A percentile compares a stretch with the other conserved stretches of the same genome.
Conservation (phyloP, 2,797 vertebrate genomes). For the Pristis pectinata region DNA sequence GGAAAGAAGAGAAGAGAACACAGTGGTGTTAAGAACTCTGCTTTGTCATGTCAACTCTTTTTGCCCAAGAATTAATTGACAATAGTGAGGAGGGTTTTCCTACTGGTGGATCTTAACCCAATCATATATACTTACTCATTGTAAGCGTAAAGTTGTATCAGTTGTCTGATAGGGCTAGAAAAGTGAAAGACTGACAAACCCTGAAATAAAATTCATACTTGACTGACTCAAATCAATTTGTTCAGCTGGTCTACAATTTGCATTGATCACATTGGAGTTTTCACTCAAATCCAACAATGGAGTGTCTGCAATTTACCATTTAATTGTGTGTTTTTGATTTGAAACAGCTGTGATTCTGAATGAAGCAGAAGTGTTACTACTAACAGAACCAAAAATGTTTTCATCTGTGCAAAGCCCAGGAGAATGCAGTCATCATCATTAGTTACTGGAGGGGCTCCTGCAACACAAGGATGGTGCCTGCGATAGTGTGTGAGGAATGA, state of each 20-base stretch:
- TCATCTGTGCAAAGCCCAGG: background rate
- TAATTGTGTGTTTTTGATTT: background rate
- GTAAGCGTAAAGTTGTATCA: background rate
- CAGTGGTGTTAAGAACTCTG: background rate
- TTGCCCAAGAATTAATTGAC: background rate
- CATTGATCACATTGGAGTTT: background rate
- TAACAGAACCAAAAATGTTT: slow-evolving; percentile 13
- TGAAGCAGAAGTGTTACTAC: background rate
- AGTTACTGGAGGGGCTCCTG: background rate
- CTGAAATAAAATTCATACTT: background rate
- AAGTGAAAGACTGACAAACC: background rate
- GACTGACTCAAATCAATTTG: background rate
- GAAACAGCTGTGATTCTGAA: background rate
- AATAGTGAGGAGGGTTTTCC: background rate
- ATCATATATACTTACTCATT: background rate
- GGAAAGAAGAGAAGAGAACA: no score
- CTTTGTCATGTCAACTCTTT: background rate
- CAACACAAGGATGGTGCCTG: background rate
- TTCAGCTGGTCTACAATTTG: background rate
- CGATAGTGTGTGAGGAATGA: background rate
- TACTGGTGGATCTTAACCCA: no score
- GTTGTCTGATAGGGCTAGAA: background rate
- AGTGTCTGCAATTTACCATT: background rate
- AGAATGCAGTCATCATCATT: background rate
- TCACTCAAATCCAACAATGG: background rate